Evolutionary conservation across 1,140 invertebrate genomes (phyloP).

Genomic region (Tetragnatha versicolor): DNA sequence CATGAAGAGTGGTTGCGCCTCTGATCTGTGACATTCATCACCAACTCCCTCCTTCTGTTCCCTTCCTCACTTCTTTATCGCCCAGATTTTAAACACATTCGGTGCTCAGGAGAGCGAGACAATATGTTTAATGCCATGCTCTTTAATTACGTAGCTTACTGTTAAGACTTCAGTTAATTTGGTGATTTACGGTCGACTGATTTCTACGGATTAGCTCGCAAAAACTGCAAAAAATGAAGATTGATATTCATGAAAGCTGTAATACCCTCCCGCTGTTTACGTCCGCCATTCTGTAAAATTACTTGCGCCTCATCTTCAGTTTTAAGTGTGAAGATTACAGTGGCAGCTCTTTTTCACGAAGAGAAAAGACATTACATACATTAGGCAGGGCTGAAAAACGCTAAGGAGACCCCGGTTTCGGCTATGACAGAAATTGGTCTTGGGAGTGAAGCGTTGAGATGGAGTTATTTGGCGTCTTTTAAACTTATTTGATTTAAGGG

Average conservation of each 20-base stretch:
- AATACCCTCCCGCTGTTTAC: conserved; percentile 21
- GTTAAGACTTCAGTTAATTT: conserved; percentile 46
- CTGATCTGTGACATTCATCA: no score
- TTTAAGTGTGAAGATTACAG: conserved; percentile 27
- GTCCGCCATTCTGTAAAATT: conserved; percentile 31
- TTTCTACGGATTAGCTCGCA: conserved; percentile 22
- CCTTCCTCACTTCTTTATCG: no score
- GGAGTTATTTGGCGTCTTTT: no score
- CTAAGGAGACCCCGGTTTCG: neutral
- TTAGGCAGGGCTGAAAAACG: no score
- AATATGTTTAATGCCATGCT: conserved; percentile 33
- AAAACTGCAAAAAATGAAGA: conserved; percentile 38
- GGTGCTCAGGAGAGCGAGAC: neutral
- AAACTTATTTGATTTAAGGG: neutral
- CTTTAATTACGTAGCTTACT: conserved; percentile 44
- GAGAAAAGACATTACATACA: neutral
- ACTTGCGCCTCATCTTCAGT: conserved; percentile 28
- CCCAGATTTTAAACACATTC: no score
- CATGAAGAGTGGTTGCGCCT: no score
- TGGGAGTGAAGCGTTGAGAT: neutral
- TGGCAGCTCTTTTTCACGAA: conserved; percentile 3
- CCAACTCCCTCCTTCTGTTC: no score
- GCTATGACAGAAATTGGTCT: neutral
- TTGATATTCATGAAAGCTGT: conserved; percentile 41
- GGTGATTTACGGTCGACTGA: conserved; percentile 33